These are phyloP conservation scores for Tokudaia tokunoshimensis DNA, from an alignment of 2,797 vertebrate species.

Conservation along the genomic window DNA sequence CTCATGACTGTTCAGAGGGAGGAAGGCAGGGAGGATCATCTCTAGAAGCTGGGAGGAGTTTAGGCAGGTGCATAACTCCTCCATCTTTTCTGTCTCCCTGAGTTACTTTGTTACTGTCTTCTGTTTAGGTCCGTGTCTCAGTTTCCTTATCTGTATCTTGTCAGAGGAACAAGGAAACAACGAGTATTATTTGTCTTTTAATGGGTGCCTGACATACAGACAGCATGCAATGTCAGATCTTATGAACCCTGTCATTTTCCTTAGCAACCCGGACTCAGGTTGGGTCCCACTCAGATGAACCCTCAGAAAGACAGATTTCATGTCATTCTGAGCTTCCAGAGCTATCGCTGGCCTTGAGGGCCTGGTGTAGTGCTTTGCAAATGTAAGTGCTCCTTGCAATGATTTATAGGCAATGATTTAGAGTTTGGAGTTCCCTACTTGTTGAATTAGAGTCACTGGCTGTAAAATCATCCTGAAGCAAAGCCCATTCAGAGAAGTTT, in stretches of 20 bases:
- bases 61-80: background rate
- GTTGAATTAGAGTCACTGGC: background rate
- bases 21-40: accelerated
- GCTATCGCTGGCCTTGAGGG: background rate
- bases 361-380: too few relatives aligned
- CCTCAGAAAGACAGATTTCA: background rate
- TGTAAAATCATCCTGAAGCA: background rate
- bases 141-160: background rate
- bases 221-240: accelerated
- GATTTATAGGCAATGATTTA: too few relatives aligned
- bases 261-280: background rate
- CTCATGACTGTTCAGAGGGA: background rate
- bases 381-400: too few relatives aligned
- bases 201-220: background rate
- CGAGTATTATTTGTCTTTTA: background rate
- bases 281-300: background rate
- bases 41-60: background rate
- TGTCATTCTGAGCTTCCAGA: background rate
- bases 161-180: background rate
- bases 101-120: too few relatives aligned
- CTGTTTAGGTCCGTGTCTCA: background rate
- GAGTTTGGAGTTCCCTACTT: background rate
- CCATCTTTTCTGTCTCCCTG: accelerated
- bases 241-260: background rate
- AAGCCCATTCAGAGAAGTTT: background rate